These are phyloP conservation scores for Esox niger DNA, from an alignment of 2,113 vertebrate genomes.

Conservation along the genomic window DNA sequence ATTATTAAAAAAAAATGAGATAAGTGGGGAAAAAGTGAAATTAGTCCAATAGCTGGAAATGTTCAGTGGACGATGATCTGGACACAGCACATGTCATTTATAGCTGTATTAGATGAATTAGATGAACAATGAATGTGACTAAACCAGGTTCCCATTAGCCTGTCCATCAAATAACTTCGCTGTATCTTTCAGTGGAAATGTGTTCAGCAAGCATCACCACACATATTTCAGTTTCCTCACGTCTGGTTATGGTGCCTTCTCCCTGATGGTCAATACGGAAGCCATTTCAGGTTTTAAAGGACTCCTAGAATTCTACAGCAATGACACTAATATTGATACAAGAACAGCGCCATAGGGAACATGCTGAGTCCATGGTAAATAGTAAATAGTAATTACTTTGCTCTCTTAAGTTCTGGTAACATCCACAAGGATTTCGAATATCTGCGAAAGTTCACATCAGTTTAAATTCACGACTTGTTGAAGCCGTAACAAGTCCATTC, in stretches of 20 bases:
- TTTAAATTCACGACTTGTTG: not conserved
- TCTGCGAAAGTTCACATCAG: conserved; percentile 6
- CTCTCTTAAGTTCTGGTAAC: conserved; percentile 21
- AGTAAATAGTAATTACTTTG: conserved; percentile 59
- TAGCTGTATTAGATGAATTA: not conserved
- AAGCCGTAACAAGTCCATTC: not conserved
- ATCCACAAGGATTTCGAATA: not conserved
- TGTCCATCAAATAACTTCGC: conserved; percentile 26
- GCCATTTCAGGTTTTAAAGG: conserved; percentile 34
- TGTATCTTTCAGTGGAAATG: conserved; percentile 14
- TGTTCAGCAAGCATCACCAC: conserved; percentile 34
- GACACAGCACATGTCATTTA: not conserved
- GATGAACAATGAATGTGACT: not conserved
- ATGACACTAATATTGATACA: conserved; percentile 48
- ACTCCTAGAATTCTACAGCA: conserved; percentile 52
- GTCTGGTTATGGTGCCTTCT: conserved; percentile 9
- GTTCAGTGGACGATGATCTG: conserved; percentile 3
- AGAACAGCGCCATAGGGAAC: conserved; percentile 37
- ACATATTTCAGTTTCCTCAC: conserved; percentile 41
- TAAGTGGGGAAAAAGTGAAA: conserved; percentile 10
- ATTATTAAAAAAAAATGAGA: conserved; percentile 6
- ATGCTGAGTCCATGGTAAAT: conserved; percentile 46
- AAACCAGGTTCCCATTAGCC: conserved; percentile 7
- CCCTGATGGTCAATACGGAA: conserved; percentile 27
- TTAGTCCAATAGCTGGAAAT: conserved; percentile 19